Base-by-base conservation (phyloP, 2,888 invertebrate species). In the Sphaeridia pumilis region DNA sequence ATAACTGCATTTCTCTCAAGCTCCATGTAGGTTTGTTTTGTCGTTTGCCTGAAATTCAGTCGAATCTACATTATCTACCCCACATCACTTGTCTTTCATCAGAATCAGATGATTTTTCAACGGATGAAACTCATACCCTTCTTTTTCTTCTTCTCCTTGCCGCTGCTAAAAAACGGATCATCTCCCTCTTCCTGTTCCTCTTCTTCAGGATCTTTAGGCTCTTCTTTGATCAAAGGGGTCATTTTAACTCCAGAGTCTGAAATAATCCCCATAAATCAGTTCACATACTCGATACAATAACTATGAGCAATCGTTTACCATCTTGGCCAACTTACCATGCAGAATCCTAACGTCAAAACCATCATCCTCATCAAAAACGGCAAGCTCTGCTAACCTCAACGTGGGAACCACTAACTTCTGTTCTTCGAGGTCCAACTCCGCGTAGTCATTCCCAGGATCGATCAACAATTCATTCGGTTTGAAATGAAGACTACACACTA, bases 1-100 rank as follows among this genome's bases (percentile, higher is more conserved):
- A 45, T 12, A 41, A 25, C 24, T 34, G 22, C 25, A 49, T n/a
- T 36, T 51, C 51, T 36, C 24, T 31, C 26, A 51, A 35, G 21
- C 51, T 51, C 51, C 51, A 51, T 3, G 51, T 51, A 14, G 51
- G 51, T 27, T 45, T 45, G 1, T 31, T 35, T 17, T 38, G 38
- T 4, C 51, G 44, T 35, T 45, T 44, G 12, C 36, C 51, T 51
- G 26, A 34, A 27, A 10, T 24, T 7, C n/a, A n/a, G n/a, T 26
- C 24, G 28, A 25, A 10, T 27, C 38, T 5, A 38, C 38, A 38
- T n/a, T n/a, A n/a, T n/a, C n/a, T n/a, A n/a, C n/a, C n/a, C n/a
- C n/a, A n/a, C n/a, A n/a, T n/a, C n/a, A n/a, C n/a, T n/a, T n/a
- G n/a, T n/a, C n/a, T n/a, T n/a, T n/a, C n/a, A n/a, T n/a, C n/a